These are phyloP conservation scores for Brenthis daphne DNA, from an alignment of 2,888 invertebrate species.

Conservation along the genomic window DNA sequence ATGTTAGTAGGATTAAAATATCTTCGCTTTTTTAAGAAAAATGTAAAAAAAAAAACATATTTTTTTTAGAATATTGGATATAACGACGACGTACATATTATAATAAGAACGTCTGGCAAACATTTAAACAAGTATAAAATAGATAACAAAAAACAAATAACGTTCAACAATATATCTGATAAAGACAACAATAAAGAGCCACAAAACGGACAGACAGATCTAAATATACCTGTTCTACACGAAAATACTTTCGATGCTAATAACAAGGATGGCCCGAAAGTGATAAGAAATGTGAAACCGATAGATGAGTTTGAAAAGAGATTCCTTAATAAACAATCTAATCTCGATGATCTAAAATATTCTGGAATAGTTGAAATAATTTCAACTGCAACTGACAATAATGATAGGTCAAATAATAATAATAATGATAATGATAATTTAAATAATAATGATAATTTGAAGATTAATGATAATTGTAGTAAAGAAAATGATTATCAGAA, in stretches of 20 bases:
- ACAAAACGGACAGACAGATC: not conserved
- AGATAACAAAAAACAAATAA: slow-evolving; percentile 31
- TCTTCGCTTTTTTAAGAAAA: not conserved
- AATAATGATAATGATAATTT: not conserved
- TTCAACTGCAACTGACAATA: not conserved
- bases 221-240: not conserved
- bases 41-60: not conserved
- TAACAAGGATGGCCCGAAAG: slow-evolving; percentile 6
- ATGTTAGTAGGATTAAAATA: not conserved
- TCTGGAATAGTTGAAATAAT: not conserved
- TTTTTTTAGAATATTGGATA: slow-evolving; percentile 10
- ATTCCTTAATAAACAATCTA: not conserved
- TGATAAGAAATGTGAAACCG: slow-evolving; percentile 20
- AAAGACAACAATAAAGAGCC: not conserved
- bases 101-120: slow-evolving; percentile 54
- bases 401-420: not conserved
- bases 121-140: slow-evolving; percentile 51
- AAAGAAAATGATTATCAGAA: slow-evolving; percentile 7
- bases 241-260: slow-evolving; percentile 1
- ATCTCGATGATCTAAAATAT: slow-evolving; percentile 1
- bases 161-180: slow-evolving; percentile 13
- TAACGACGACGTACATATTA: slow-evolving; percentile 40
- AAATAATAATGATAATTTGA: not conserved
- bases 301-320: slow-evolving; percentile 18
- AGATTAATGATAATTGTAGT: too few relatives aligned